Conservation (phyloP, 2,888 invertebrate genomes). For the Cosmorhoe ocellata region DNA sequence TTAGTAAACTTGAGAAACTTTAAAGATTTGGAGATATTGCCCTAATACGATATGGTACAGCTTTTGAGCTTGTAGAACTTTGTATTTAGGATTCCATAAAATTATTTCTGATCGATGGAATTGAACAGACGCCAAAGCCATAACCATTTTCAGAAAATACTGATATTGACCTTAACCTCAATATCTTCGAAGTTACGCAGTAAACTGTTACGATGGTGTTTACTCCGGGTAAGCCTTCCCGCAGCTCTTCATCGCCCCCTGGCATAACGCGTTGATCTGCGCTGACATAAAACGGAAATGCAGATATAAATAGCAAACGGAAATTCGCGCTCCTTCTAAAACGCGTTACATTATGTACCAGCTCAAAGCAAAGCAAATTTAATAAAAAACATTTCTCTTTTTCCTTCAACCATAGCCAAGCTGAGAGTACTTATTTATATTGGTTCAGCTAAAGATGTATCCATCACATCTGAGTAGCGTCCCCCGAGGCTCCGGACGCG, state of each 20-base stretch:
- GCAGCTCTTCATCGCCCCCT: slow-evolving; percentile 3
- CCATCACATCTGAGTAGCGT: slow-evolving; percentile 17
- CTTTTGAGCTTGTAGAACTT: too few relatives aligned
- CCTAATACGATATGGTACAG: too few relatives aligned
- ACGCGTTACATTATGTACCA: too few relatives aligned
- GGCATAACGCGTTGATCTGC: slow-evolving; percentile 18
- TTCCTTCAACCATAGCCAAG: neutral
- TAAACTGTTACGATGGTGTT: slow-evolving; percentile 14
- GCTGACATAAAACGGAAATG: slow-evolving; percentile 13
- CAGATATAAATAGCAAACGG: slow-evolving; percentile 22
- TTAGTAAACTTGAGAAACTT: neutral
- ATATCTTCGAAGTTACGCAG: slow-evolving; percentile 8
- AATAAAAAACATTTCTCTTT: neutral
- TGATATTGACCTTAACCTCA: slow-evolving; percentile 11
- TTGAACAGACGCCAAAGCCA: neutral
- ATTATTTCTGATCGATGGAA: slow-evolving; percentile 2
- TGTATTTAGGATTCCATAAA: neutral
- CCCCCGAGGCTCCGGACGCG: slow-evolving; percentile 17
- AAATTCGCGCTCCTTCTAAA: too few relatives aligned
- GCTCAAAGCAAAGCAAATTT: neutral
- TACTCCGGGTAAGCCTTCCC: slow-evolving; percentile 7
- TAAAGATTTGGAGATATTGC: neutral
- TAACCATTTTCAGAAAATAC: slow-evolving; percentile 7
- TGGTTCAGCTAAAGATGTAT: slow-evolving; percentile 17
- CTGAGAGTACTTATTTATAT: slow-evolving; percentile 3